phyloP scores from a whole-genome alignment of 2,888 invertebrate genomes.

The Drosophila mulleri region DNA sequence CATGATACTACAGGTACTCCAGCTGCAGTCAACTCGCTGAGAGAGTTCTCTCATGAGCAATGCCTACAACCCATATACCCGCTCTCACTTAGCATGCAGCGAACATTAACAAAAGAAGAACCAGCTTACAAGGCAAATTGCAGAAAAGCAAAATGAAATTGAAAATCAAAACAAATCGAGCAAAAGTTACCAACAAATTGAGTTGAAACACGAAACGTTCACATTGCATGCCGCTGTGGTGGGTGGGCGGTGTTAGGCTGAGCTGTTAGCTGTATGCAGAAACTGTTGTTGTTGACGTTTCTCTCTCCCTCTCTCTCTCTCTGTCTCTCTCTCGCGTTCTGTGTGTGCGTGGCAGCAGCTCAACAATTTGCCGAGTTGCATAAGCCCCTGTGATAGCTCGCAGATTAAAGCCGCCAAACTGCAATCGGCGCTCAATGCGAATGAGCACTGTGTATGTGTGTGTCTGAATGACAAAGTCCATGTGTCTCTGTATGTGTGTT shows the following conservation, averaged over 20 bases:
- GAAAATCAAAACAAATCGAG: slow-evolving; percentile 53
- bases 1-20: too few relatives aligned
- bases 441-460: slow-evolving; percentile 9
- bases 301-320: too few relatives aligned
- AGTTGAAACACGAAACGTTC: slow-evolving; percentile 56
- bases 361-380: slow-evolving; percentile 59
- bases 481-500: neutral
- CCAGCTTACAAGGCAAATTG: slow-evolving; percentile 10
- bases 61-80: neutral
- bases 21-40: neutral
- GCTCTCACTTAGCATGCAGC: neutral
- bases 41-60: fast-evolving
- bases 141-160: slow-evolving; percentile 41
- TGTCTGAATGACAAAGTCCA: slow-evolving; percentile 8
- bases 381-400: slow-evolving; percentile 47
- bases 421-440: slow-evolving; percentile 41
- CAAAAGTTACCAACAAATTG: slow-evolving; percentile 61
- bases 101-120: slow-evolving; percentile 8
- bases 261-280: too few relatives aligned
- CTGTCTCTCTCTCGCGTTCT: slow-evolving; percentile 6
- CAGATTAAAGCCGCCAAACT: slow-evolving; percentile 61
- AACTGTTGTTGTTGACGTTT: slow-evolving; percentile 11
- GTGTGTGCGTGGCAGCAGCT: slow-evolving; percentile 41
- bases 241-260: neutral
- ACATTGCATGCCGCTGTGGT: neutral